Conservation (phyloP, 2,888 invertebrate species). For the Dusona sp. region DNA sequence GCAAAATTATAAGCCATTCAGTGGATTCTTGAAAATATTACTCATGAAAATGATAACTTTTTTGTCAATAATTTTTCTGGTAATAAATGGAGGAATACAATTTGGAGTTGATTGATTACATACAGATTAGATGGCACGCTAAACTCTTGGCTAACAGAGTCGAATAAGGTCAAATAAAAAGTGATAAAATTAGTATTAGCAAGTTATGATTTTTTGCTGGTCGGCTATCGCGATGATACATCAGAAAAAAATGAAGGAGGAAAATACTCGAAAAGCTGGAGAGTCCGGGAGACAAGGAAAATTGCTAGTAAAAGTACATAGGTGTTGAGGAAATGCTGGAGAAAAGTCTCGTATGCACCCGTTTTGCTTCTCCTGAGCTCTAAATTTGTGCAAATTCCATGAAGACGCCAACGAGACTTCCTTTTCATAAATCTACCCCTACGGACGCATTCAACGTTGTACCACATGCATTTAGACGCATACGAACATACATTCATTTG, state of each 20-base stretch:
- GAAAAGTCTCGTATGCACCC: constrained; percentile 54
- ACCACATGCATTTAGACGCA: constrained; percentile 45
- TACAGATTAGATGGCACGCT: neutral
- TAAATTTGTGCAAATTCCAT: constrained; percentile 80
- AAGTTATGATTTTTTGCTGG: neutral
- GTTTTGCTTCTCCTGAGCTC: constrained; percentile 72
- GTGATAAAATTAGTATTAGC: neutral
- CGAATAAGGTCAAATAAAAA: neutral
- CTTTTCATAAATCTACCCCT: constrained; percentile 75
- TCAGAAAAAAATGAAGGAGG: constrained; percentile 10
- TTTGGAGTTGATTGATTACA: neutral
- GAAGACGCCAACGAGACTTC: constrained; percentile 69
- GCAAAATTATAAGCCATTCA: neutral
- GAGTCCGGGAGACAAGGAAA: neutral
- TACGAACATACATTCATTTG: neutral
- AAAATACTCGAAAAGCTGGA: constrained; percentile 8
- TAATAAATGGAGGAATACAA: neutral
- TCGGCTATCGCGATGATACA: neutral
- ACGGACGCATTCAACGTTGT: constrained; percentile 69
- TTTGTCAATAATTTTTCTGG: neutral
- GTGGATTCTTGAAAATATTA: neutral
- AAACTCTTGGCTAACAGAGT: neutral
- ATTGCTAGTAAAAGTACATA: constrained; percentile 21
- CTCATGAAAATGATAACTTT: neutral
- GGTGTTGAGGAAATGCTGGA: constrained; percentile 3